phyloP scores from a whole-genome alignment of 2,113 vertebrate species.

The chimpanzee (Pan troglodytes) region NHGRI_mPanTro3-v2.1_pri NC_072403.2:16126501-16127000 shows the following conservation, averaged over 20 bases:
- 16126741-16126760: not conserved
- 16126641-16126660: not conserved
- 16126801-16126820: not conserved
- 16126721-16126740: not conserved
- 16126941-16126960: not conserved
- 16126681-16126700: not conserved
- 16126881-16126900: not conserved
- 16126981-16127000: constrained; percentile 10
- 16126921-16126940: not conserved
- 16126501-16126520: not conserved
- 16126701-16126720: not conserved
- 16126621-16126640: not conserved
- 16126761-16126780: not conserved
- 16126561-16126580: not conserved
- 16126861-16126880: not conserved
- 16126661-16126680: not conserved
- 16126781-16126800: not conserved
- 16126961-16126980: not conserved
- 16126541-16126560: not conserved
- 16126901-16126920: not conserved
- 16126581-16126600: not conserved
- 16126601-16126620: not conserved
- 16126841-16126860: not conserved
- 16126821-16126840: not conserved
- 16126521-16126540: not conserved